Evolutionary conservation across 2,888 invertebrate genomes (phyloP), one percentile per base, ranked within the genome.

Genomic region (Pyrocoelia pectoralis): DNA sequence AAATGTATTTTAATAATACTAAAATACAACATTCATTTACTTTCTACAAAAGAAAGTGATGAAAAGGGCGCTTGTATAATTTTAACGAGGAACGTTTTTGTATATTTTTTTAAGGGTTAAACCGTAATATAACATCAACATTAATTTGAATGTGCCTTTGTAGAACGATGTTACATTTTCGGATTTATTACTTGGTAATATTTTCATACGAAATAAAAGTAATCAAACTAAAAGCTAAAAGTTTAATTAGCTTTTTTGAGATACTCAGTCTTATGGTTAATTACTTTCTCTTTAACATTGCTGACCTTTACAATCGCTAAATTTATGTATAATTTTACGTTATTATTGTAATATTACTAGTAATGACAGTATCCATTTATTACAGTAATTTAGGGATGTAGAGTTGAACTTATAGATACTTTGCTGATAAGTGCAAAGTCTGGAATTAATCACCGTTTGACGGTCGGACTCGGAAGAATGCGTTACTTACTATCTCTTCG

Each of bases 91-190:
- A n/a, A 33, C 2, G 33, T n/a, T 33, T 33, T 33, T 33, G n/a
- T 10, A n/a, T 33, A 33, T 33, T 33, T 33, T 33, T 33, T 33
- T 33, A 33, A n/a, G 33, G 33, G 33, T 33, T 33, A n/a, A 10
- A 33, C 10, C 33, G 33, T 33, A 33, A 33, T 33, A 33, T n/a
- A 33, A 33, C 33, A 33, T 33, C 33, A 33, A 33, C 33, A 33
- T 33, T 33, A 33, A 33, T 33, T 33, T 33, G 33, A 33, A n/a
- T 33, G 33, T 33, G 33, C 33, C 33, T 33, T 33, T 33, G 33
- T 33, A n/a, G n/a, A 33, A 33, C 8, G n/a, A 33, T 33, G 10
- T 8, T 33, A 33, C 24, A 24, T n/a, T 33, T 33, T n/a, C 2
- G 33, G 33, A 33, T 33, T 33, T 33, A 33, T 33, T 33, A 33